Base-by-base conservation (phyloP, 2,888 invertebrate genomes). In the Camptogramma bilineatum region DNA sequence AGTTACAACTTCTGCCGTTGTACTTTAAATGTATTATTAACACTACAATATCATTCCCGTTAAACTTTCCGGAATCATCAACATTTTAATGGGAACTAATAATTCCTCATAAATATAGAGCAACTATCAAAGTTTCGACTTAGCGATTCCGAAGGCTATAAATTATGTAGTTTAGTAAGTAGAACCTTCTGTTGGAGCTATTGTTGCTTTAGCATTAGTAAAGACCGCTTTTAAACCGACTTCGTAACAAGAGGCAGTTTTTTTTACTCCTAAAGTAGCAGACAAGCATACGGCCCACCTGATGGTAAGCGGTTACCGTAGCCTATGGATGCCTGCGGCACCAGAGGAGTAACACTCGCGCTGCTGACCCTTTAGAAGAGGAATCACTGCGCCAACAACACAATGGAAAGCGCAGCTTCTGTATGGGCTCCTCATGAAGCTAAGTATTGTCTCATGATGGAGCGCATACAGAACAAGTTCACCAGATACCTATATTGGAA, bases 41-140 rank as follows among this genome's bases (percentile, higher is more conserved):
- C 17, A 44, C 17, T 4, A 44, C 16, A 17, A 44, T 44, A 16
- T 7, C 44, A 17, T 13, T 16, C 16, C 16, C 0, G 7, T 44
- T 39, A 39, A 44, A 44, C 44, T 44, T 44, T 17, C 44, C 44
- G 13, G 13, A 44, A 17, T 17, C 57, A 62, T 68, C 70, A 64
- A 68, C 70, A 72, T 73, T 77, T 70, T 75, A 77, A 77, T 76
- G 72, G 44, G 8, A 44, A 44, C 44, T 44, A 44, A 44, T 74
- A 77, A 72, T 68, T 64, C 54, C 75, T 76, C 78, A 77, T 80
- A 77, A 77, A 79, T 78, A 77, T 70, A 76, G 71, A 78, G 72
- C 66, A 72, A 78, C 75, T 80, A 78, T 77, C 73, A 73, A 79
- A 78, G 77, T 76, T 76, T 70, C 44, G 16, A 51, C 63, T 72